A percentile compares a stretch with the other conserved stretches of the same genome.
phyloP scores from a whole-genome alignment of 2,888 invertebrate genomes.

The Lapara coniferarum region DNA sequence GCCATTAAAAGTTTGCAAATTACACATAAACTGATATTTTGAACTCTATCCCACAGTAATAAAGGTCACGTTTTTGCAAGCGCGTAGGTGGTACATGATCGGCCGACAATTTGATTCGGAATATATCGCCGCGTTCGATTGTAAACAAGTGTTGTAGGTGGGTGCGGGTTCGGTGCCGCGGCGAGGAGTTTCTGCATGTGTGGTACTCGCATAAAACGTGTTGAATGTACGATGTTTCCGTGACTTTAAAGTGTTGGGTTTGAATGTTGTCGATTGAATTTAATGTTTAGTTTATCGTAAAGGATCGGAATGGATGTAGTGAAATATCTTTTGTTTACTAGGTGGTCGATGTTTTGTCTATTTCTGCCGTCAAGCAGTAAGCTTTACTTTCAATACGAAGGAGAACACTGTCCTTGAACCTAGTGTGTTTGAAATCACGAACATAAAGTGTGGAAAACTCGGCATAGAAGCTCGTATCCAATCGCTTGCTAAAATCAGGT shows the following conservation, averaged over 20 bases:
- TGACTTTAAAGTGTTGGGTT: conserved; percentile 33
- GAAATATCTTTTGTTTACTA: too few relatives aligned
- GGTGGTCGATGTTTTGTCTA: too few relatives aligned
- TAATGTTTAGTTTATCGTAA: conserved; percentile 23
- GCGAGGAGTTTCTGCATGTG: conserved; percentile 63
- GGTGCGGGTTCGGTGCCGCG: conserved; percentile 65
- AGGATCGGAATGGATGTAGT: too few relatives aligned
- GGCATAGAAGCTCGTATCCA: too few relatives aligned
- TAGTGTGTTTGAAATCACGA: too few relatives aligned
- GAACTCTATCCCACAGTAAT: conserved; percentile 34
- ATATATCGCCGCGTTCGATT: conserved; percentile 59
- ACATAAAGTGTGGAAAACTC: too few relatives aligned
- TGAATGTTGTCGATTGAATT: conserved; percentile 31
- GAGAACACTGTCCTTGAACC: too few relatives aligned
- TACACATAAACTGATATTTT: conserved; percentile 45
- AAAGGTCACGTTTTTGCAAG: conserved; percentile 44
- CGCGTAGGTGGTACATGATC: conserved; percentile 77
- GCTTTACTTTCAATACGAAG: too few relatives aligned
- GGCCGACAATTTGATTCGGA: conserved; percentile 76
- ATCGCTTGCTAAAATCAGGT: too few relatives aligned
- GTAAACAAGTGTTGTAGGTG: conserved; percentile 54
- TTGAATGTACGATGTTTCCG: conserved; percentile 23
- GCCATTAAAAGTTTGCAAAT: conserved; percentile 70
- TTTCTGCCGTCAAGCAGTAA: too few relatives aligned
- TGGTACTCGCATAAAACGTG: conserved; percentile 41